Evolutionary conservation across 2,888 invertebrate genomes (phyloP).

Genomic region (Hypercompe scribonia): DNA sequence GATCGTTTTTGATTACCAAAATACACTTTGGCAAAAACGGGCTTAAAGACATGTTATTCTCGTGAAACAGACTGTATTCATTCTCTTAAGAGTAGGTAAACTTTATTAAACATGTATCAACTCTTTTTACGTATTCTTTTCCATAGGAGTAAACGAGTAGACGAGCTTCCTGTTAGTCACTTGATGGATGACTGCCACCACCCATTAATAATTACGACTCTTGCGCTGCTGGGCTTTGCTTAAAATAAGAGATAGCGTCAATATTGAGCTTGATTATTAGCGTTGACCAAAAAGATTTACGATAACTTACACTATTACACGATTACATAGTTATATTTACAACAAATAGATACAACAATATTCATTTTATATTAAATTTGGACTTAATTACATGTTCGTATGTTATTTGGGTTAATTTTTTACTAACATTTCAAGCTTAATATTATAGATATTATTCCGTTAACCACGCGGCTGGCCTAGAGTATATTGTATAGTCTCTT

Average conservation of each 20-base stretch:
- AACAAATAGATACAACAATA: constrained; percentile 20
- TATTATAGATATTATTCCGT: constrained; percentile 18
- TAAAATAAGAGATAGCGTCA: background rate
- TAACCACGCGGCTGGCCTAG: constrained; percentile 36
- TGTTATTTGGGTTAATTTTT: constrained; percentile 16
- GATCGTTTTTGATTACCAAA: too few species aligned
- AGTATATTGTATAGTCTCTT: background rate
- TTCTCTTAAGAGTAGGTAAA: too few species aligned
- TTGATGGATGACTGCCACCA: background rate
- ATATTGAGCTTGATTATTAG: background rate
- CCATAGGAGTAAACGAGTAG: too few species aligned
- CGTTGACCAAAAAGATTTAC: background rate
- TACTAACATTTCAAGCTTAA: constrained; percentile 3
- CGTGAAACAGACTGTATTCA: too few species aligned
- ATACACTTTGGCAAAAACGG: too few species aligned
- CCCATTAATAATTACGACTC: background rate
- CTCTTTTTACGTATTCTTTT: background rate
- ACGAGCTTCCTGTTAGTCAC: background rate
- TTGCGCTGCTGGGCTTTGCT: too few species aligned
- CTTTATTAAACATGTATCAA: too few species aligned
- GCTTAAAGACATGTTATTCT: too few species aligned
- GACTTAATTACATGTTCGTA: constrained; percentile 25
- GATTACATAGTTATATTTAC: constrained; percentile 23
- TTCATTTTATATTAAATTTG: constrained; percentile 5
- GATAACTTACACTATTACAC: background rate